These are phyloP conservation scores for Sphaeridia pumilis DNA, from an alignment of 2,888 invertebrate species.

Conservation along the genomic window DNA sequence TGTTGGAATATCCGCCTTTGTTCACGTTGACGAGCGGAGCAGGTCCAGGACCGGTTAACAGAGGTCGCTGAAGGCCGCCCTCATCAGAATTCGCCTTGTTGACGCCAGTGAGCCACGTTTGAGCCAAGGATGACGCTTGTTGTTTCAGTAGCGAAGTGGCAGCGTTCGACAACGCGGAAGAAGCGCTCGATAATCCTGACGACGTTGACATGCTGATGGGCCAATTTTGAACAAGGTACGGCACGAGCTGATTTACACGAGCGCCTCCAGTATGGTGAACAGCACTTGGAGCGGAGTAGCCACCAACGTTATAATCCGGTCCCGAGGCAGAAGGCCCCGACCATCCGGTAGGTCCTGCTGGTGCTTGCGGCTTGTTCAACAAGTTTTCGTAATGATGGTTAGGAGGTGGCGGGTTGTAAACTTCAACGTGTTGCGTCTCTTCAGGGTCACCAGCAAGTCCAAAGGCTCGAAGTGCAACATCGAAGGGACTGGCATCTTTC, in stretches of 20 bases:
- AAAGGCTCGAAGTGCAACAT: conserved; percentile 24
- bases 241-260: not conserved
- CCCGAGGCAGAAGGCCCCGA: not conserved
- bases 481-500: conserved; percentile 31
- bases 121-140: not conserved
- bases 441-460: conserved; percentile 18
- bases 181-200: not conserved
- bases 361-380: conserved; percentile 8
- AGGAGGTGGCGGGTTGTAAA: conserved; percentile 28
- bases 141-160: no score
- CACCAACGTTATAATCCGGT: not conserved
- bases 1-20: conserved; percentile 1
- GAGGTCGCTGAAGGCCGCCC: not conserved
- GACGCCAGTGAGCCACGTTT: not conserved
- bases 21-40: not conserved
- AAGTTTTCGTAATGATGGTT: conserved; percentile 26
- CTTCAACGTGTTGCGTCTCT: conserved; percentile 21
- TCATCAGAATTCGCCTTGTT: not conserved
- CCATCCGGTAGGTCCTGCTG: not conserved
- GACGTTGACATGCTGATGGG: not conserved
- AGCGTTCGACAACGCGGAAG: no score
- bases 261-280: not conserved
- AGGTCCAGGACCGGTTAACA: not conserved
- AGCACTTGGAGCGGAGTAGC: not conserved
- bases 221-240: not conserved